Base-by-base conservation (phyloP, 1,140 invertebrate genomes). In the Drosophila prosaltans region DNA sequence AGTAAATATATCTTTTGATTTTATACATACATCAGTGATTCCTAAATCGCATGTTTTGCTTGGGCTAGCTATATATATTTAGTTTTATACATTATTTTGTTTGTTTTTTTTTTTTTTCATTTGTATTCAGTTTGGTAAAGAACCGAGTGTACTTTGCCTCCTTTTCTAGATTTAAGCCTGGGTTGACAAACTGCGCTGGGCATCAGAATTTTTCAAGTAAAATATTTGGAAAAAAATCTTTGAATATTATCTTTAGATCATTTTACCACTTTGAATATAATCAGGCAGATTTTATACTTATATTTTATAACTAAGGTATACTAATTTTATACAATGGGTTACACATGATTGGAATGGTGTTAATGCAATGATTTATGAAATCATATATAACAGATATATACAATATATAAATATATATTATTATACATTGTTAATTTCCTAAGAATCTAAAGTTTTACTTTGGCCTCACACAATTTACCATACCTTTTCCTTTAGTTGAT, bases 191-290 rank as follows among this genome's bases (percentile, higher is more conserved):
- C 86, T 90, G 86, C 82, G 86, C 86, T 32, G 59, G 78, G 71
- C 73, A 90, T 90, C 86, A 90, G 86, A 90, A 90, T 90, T 90
- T 90, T 90, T 71, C 61, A 57, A 48, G 80, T 86, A 90, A 90
- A 83, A 90, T 82, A 7, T 26, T 26, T 77, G 74, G 16, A 16
- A 16, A 16, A 16, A 16, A 16, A 16, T 16, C 16, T 16, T 16
- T 16, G 16, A 16, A 16, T 16, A 16, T 16, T 16, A 16, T 16
- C 16, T 16, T 16, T 16, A 16, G 16, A 16, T 16, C 16, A 16
- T 16, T 16, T 16, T 16, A 16, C 16, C 16, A 16, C 16, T 16
- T 16, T 16, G 16, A 16, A 16, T 90, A 90, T 89, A 90, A 72
- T 68, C n/a, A 45, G 58, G 30, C 41, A 65, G 51, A 36, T 41